phyloP scores from a whole-genome alignment of 92 coral and sea anemone species.

The Palythoa heliodiscus region DNA sequence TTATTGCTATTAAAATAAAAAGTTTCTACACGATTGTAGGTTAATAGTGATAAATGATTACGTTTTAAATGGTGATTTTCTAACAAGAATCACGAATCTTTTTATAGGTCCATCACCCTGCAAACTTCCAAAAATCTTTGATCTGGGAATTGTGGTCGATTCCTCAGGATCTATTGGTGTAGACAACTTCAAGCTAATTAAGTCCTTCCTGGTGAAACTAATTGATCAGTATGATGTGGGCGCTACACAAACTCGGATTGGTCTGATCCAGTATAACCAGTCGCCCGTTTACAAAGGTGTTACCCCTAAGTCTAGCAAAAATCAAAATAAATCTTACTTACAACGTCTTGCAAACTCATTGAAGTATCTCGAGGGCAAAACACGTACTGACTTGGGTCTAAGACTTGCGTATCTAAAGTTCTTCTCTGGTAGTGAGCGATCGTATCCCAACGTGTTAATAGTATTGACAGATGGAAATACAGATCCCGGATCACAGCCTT shows the following conservation, averaged over 20 bases:
- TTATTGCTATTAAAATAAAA: no score
- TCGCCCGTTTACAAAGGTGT: background rate
- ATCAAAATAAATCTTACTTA: background rate
- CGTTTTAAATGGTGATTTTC: no score
- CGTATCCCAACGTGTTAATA: background rate
- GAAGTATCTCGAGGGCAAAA: background rate
- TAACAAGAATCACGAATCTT: no score
- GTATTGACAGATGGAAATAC: slow-evolving; percentile 28
- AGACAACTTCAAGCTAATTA: background rate
- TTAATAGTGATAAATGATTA: no score
- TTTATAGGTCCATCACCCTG: slow-evolving; percentile 30
- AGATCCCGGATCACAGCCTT: slow-evolving; percentile 3
- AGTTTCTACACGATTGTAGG: no score
- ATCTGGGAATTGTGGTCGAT: slow-evolving; percentile 6
- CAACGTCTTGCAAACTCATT: background rate
- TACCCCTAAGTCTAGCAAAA: background rate
- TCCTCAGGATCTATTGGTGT: slow-evolving; percentile 1
- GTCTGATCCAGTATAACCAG: background rate
- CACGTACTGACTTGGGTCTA: slow-evolving; percentile 7
- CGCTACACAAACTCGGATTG: background rate
- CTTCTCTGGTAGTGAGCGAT: background rate
- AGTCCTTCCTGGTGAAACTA: slow-evolving; percentile 6
- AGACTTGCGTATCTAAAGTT: background rate
- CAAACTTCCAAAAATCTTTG: slow-evolving; percentile 20
- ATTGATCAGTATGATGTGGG: slow-evolving; percentile 10